Evolutionary conservation across 2,888 invertebrate genomes (phyloP), one percentile per base, ranked within the genome.

Genomic region (Cetonia aurata): DNA sequence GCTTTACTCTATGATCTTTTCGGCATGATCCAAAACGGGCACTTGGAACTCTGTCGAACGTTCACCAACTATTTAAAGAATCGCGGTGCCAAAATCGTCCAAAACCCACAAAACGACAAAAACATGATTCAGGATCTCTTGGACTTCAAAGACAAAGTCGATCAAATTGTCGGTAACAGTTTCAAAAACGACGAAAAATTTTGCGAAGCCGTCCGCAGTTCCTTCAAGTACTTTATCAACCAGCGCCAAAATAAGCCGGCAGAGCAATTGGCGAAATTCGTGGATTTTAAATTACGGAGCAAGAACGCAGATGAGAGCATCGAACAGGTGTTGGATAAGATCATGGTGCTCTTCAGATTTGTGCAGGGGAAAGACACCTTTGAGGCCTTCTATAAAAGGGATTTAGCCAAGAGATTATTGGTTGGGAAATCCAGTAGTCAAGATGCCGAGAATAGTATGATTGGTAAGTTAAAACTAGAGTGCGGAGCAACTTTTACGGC

Each of bases 301-400:
- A 99, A 98, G 82, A 97, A 98, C 83, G 93, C 96, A 0, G 99
- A 99, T 81, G 97, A 98, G 78, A 97, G 98, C 82, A 83, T 99
- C 70, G 99, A 99, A 83, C 88, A 92, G 79, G 88, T 98, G 56
- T 86, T 99, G 44, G 97, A 98, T 85, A 98, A 98, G 85, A 96
- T 98, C 55, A 98, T 99, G 95, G 96, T 98, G 13, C 86, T 99
- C 50, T 99, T 99, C 87, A 89, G 99, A 73, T 99, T 98, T 82
- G 97, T 99, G 78, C 97, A 99, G 83, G 98, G 98, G 44, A 99
- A 99, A 85, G 99, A 99, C 85, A 97, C 99, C 0, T 99, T 99
- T 84, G 99, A 99, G 84, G 99, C 99, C 0, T 99, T 99, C 85
- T 99, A 99, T 84, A 99, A 99, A 84, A 97, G 98, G 86, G 97